These are phyloP conservation scores for Picathartes gymnocephalus DNA, from an alignment of 2,113 vertebrate genomes.

Conservation along the genomic window DNA sequence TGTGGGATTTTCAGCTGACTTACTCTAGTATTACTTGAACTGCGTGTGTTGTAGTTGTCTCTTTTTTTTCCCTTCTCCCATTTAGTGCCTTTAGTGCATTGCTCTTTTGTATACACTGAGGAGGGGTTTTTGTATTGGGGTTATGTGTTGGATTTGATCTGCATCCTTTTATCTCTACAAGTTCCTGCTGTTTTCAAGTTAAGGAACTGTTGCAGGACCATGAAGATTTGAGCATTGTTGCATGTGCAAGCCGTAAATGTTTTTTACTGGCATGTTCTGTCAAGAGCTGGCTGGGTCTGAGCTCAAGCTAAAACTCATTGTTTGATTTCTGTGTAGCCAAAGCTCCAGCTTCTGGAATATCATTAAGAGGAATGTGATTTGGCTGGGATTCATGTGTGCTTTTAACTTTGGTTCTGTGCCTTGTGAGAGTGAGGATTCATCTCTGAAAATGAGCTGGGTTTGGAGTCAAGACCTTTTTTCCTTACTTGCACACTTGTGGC, in stretches of 20 bases:
- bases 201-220: not conserved
- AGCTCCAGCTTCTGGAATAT: not conserved
- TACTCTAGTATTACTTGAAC: not conserved
- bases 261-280: not conserved
- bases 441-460: not conserved
- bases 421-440: not conserved
- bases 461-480: not conserved
- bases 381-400: not conserved
- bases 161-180: not conserved
- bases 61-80: not conserved
- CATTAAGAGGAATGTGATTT: not conserved
- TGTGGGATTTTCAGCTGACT: not conserved
- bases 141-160: not conserved
- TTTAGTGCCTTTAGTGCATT: not conserved
- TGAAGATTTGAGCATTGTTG: not conserved
- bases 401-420: not conserved
- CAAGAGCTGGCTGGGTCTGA: not conserved
- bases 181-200: not conserved
- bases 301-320: not conserved
- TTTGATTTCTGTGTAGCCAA: not conserved
- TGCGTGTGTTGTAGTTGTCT: not conserved
- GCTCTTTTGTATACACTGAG: not conserved
- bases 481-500: not conserved
- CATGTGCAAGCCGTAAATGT: not conserved
- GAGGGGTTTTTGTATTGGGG: not conserved